Evolutionary conservation across 53 echinoderm and acorn worm species (phyloP).

Genomic region (Astropecten irregularis): DNA sequence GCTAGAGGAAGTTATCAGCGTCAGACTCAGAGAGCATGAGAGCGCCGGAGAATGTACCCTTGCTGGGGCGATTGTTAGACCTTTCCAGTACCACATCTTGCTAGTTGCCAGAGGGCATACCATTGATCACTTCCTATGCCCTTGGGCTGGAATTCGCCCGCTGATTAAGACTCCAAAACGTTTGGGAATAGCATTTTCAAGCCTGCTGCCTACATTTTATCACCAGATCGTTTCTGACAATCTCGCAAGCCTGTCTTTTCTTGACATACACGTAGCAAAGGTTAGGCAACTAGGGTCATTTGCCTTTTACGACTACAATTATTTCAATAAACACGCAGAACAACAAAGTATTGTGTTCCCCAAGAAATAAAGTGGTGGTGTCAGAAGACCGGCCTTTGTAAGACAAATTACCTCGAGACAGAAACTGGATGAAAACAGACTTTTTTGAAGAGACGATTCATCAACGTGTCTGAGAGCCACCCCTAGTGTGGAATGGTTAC

Average conservation of each 20-base stretch:
- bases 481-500: no score
- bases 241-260: no score
- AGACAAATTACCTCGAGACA: not conserved
- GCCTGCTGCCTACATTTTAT: slow-evolving; percentile 16
- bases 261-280: not conserved
- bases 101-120: not conserved
- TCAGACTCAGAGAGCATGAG: no score
- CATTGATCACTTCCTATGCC: not conserved
- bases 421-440: not conserved
- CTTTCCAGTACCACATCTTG: no score
- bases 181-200: slow-evolving; percentile 24
- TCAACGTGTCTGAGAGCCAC: no score
- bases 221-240: no score
- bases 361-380: no score
- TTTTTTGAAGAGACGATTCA: no score
- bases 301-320: not conserved
- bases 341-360: slow-evolving; percentile 25
- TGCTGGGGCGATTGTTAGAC: no score
- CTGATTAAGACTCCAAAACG: slow-evolving; percentile 7
- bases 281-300: not conserved
- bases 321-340: not conserved
- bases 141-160: not conserved
- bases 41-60: no score
- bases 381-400: no score
- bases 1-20: no score